Evolutionary conservation across 2,888 invertebrate genomes (phyloP).

Genomic region (Drosophila rellima): DNA sequence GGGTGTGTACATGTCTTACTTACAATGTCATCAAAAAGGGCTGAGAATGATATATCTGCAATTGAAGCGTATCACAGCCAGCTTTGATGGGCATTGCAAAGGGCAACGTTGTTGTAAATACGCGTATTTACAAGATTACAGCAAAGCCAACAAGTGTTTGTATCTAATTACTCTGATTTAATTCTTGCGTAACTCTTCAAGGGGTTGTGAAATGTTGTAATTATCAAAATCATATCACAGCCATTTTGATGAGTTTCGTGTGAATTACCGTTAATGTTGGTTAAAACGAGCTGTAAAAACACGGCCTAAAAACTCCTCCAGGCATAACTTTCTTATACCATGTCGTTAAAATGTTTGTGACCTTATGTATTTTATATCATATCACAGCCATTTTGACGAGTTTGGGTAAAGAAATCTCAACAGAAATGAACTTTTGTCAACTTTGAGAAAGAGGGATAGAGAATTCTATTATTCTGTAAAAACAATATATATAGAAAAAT

Average conservation of each 20-base stretch:
- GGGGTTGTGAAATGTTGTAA: slow-evolving; percentile 85
- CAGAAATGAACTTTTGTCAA: slow-evolving; percentile 19
- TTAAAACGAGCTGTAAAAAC: not conserved
- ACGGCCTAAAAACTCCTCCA: not conserved
- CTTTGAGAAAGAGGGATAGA: not conserved
- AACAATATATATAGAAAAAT: no score
- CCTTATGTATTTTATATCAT: slow-evolving; percentile 82
- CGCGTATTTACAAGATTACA: slow-evolving; percentile 11
- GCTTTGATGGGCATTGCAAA: slow-evolving; percentile 86
- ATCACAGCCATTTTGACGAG: slow-evolving; percentile 86
- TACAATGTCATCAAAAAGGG: slow-evolving; percentile 86
- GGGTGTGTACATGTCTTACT: slow-evolving; percentile 63
- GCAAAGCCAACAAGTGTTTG: slow-evolving; percentile 65
- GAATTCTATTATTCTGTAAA: no score
- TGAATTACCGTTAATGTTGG: slow-evolving; percentile 38
- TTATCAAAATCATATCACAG: slow-evolving; percentile 84
- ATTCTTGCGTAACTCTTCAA: slow-evolving; percentile 85
- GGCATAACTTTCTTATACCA: slow-evolving; percentile 81
- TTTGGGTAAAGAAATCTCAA: slow-evolving; percentile 85
- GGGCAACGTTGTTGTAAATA: slow-evolving; percentile 44
- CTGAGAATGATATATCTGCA: slow-evolving; percentile 83
- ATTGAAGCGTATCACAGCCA: slow-evolving; percentile 85
- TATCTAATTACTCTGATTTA: slow-evolving; percentile 25
- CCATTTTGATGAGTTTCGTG: slow-evolving; percentile 86
- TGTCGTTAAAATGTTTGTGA: slow-evolving; percentile 85